phyloP scores from a whole-genome alignment of 2,888 invertebrate genomes.

The Metellina segmentata region DNA sequence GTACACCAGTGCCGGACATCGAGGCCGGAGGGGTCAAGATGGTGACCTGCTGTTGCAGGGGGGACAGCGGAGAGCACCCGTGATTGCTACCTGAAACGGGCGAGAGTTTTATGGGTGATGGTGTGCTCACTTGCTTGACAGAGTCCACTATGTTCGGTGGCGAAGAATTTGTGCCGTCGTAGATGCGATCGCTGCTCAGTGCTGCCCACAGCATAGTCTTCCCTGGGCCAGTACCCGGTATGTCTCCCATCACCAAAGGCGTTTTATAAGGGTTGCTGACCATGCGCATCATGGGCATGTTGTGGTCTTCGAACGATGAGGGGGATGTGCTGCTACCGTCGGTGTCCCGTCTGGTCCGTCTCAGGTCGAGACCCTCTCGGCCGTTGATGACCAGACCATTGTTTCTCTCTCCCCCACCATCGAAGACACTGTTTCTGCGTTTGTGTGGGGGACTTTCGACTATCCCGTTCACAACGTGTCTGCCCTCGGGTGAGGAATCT shows the following conservation, averaged over 20 bases:
- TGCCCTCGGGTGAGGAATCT: conserved; percentile 34
- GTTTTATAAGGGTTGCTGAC: conserved; percentile 43
- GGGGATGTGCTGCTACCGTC: conserved; percentile 56
- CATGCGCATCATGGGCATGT: conserved; percentile 34
- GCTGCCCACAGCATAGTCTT: conserved; percentile 75
- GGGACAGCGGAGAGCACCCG: conserved; percentile 44
- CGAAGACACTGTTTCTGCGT: conserved; percentile 72
- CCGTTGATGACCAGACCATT: background rate
- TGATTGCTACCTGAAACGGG: conserved; percentile 42
- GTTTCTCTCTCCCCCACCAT: conserved; percentile 71
- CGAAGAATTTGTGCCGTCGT: conserved; percentile 60
- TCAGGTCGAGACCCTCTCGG: conserved; percentile 60
- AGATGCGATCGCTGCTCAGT: conserved; percentile 34
- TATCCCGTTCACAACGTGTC: conserved; percentile 42
- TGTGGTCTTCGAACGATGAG: conserved; percentile 55
- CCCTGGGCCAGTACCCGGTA: conserved; percentile 66
- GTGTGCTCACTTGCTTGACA: conserved; percentile 40
- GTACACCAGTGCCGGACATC: conserved; percentile 30
- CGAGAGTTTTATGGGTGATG: conserved; percentile 65
- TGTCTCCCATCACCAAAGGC: conserved; percentile 74
- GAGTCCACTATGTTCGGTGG: conserved; percentile 43
- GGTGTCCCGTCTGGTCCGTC: conserved; percentile 32
- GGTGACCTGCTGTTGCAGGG: conserved; percentile 32
- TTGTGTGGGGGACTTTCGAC: conserved; percentile 72
- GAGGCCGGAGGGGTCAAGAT: conserved; percentile 37